Evolutionary conservation across 2,113 vertebrate species (phyloP).

Genomic region (Myodes glareolus): DNA sequence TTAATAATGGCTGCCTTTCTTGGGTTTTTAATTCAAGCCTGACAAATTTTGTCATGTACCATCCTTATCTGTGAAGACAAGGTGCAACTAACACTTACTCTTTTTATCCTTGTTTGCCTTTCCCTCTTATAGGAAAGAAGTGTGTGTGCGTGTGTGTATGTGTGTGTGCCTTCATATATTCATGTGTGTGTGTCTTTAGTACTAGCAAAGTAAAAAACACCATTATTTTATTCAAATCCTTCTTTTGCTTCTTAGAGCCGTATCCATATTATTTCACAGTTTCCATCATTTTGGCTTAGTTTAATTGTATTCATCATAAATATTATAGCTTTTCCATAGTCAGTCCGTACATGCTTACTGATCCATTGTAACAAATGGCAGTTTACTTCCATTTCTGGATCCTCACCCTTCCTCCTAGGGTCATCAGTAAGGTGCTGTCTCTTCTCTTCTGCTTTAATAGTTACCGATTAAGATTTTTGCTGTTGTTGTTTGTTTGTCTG

Average conservation of each 20-base stretch:
- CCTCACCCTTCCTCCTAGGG: not conserved
- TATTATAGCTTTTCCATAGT: slow-evolving; percentile 53
- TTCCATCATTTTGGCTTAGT: slow-evolving; percentile 46
- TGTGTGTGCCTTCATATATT: not conserved
- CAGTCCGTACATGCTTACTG: slow-evolving; percentile 31
- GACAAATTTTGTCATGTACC: not conserved
- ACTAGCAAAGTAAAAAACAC: not conserved
- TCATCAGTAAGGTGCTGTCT: not conserved
- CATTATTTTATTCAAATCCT: not conserved
- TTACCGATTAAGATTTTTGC: not conserved
- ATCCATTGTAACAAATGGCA: not conserved
- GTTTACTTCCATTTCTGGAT: slow-evolving; percentile 57
- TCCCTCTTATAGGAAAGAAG: not conserved
- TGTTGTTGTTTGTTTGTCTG: not conserved
- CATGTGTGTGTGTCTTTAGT: not conserved
- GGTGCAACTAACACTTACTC: not conserved
- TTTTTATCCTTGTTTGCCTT: not conserved
- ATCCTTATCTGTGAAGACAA: not conserved
- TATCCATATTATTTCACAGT: not conserved
- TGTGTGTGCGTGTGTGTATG: not conserved
- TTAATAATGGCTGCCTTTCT: not conserved
- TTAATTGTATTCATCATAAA: slow-evolving; percentile 36
- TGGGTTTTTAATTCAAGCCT: not conserved
- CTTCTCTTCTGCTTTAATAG: slow-evolving; percentile 40
- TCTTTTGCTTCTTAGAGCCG: not conserved